Conservation (phyloP, 2,888 invertebrate genomes). For the Cheilosia impressa region DNA sequence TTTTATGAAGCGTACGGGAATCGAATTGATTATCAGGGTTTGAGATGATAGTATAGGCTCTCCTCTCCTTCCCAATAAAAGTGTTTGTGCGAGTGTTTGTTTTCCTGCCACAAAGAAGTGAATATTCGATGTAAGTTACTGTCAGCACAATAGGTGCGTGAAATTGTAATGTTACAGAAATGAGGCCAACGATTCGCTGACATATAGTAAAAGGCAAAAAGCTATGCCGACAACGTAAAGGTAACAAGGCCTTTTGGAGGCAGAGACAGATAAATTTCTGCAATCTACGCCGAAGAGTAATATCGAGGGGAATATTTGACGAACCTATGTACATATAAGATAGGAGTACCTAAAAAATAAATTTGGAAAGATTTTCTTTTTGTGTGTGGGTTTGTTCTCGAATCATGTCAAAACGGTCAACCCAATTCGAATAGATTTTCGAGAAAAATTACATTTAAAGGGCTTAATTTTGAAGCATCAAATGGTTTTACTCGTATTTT, state of each 20-base stretch:
- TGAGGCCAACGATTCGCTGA: slow-evolving; percentile 14
- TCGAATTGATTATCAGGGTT: slow-evolving; percentile 70
- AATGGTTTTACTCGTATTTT: too few species aligned
- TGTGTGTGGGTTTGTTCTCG: too few species aligned
- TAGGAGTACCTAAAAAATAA: too few species aligned
- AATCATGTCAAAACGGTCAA: too few species aligned
- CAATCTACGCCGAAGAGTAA: too few species aligned
- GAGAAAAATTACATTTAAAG: too few species aligned
- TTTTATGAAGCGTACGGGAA: slow-evolving; percentile 75
- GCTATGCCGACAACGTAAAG: background rate
- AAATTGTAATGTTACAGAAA: slow-evolving; percentile 11
- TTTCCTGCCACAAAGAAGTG: slow-evolving; percentile 24
- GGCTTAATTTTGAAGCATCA: too few species aligned
- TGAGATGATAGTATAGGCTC: slow-evolving; percentile 23
- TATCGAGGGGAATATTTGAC: too few species aligned
- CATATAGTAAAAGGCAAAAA: slow-evolving; percentile 3
- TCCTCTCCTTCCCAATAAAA: slow-evolving; percentile 8
- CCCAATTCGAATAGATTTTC: too few species aligned
- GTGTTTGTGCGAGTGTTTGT: background rate
- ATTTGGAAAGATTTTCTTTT: too few species aligned
- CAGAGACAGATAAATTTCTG: too few species aligned
- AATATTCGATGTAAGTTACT: slow-evolving; percentile 28
- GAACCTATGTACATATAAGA: too few species aligned
- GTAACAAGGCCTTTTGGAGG: slow-evolving; percentile 3
- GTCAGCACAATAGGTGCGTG: slow-evolving; percentile 11